Conservation (phyloP, 2,113 vertebrate genomes). For the Microcebus ravelobensis region DNA sequence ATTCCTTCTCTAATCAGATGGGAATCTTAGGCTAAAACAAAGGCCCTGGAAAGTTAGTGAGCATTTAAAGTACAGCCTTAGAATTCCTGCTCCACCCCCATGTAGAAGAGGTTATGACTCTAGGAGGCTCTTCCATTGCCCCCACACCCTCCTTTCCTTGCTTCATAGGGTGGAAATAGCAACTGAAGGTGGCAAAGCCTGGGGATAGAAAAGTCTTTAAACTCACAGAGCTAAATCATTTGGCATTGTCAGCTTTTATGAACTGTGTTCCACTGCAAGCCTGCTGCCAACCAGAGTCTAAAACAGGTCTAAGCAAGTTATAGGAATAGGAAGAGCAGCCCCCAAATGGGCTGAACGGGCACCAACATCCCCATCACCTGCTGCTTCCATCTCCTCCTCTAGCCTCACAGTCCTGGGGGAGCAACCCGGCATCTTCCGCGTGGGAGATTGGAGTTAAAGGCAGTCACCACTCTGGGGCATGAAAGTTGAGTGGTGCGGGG, state of each 20-base stretch:
- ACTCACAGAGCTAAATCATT: not conserved
- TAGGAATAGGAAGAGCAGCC: not conserved
- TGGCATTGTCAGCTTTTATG: not conserved
- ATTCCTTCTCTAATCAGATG: not conserved
- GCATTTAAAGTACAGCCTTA: not conserved
- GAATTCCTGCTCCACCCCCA: rapidly evolving
- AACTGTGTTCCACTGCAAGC: not conserved
- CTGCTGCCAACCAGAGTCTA: not conserved
- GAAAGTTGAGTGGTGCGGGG: not conserved
- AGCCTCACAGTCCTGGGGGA: not conserved
- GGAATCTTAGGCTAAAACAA: not conserved
- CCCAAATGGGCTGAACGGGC: no score
- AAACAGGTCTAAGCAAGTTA: not conserved
- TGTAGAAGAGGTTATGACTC: no score
- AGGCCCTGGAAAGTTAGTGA: not conserved
- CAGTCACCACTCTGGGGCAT: not conserved
- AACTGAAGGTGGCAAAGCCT: not conserved
- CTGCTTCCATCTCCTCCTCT: not conserved
- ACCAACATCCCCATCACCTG: not conserved
- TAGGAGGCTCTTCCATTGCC: rapidly evolving
- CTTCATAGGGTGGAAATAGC: not conserved
- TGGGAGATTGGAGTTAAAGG: not conserved
- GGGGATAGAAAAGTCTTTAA: not conserved
- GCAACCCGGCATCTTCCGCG: no score
- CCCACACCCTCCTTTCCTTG: not conserved